A percentile compares a stretch with the other conserved stretches of the same genome.
These are phyloP conservation scores for Diglossa cyanea DNA, from an alignment of 2,797 vertebrate genomes.

Conservation along the genomic window DNA sequence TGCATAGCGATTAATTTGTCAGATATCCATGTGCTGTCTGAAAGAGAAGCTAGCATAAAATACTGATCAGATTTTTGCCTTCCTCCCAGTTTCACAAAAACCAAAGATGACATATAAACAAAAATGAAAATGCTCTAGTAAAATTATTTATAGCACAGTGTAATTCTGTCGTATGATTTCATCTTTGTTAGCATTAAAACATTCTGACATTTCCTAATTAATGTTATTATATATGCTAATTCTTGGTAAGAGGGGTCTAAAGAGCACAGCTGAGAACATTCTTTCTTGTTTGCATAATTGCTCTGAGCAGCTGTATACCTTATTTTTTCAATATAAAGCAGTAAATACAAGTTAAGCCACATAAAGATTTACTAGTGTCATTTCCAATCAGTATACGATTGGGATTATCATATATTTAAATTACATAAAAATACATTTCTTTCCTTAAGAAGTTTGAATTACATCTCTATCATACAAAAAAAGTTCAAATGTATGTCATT, in stretches of 20 bases:
- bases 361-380: not conserved
- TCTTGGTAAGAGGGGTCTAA: constrained; percentile 19
- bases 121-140: not conserved
- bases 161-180: not conserved
- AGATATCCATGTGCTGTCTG: not conserved
- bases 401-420: not conserved
- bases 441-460: not conserved
- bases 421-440: not conserved
- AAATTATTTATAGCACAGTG: constrained; percentile 22
- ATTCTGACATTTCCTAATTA: constrained; percentile 59
- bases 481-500: not conserved
- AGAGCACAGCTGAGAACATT: constrained; percentile 56
- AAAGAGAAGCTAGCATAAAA: not conserved
- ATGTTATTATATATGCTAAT: constrained; percentile 41
- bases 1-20: not conserved
- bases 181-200: constrained; percentile 27
- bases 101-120: not conserved
- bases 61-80: not conserved
- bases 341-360: not conserved
- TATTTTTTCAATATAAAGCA: constrained; percentile 6
- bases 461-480: not conserved
- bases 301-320: constrained; percentile 33
- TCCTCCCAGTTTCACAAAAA: not conserved
- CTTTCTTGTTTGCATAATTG: constrained; percentile 42
- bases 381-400: not conserved